A percentile compares a stretch with the other conserved stretches of the same genome.
These are phyloP conservation scores for Zaprionus gabonicus DNA, from an alignment of 1,140 invertebrate genomes.

Conservation along the genomic window DNA sequence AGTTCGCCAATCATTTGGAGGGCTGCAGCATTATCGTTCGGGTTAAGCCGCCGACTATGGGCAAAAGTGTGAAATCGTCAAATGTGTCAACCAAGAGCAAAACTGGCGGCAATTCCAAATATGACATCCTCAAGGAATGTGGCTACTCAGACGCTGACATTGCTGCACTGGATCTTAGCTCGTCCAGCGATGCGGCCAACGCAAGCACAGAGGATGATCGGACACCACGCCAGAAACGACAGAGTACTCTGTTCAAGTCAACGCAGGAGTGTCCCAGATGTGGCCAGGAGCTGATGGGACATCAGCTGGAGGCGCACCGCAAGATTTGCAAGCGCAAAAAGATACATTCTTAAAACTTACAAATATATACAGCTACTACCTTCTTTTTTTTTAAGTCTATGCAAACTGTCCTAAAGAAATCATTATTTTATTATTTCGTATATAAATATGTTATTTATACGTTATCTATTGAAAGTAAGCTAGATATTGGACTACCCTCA, in stretches of 20 bases:
- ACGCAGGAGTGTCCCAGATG: conserved; percentile 87
- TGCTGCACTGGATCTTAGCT: conserved; percentile 36
- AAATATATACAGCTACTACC: background rate
- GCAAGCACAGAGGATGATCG: conserved; percentile 16
- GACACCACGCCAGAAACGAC: conserved; percentile 58
- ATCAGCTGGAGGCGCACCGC: conserved; percentile 57
- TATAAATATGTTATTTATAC: background rate
- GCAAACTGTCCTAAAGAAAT: background rate
- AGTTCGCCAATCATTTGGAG: conserved; percentile 71
- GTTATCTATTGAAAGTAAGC: conserved; percentile 7
- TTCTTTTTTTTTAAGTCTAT: background rate
- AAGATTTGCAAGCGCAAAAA: conserved; percentile 24
- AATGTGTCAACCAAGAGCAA: background rate
- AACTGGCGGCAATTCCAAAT: background rate
- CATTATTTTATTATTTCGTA: conserved; percentile 10
- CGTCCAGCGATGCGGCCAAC: conserved; percentile 46
- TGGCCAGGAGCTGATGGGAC: conserved; percentile 75
- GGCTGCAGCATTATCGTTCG: conserved; percentile 70
- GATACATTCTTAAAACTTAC: background rate
- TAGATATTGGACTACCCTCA: background rate
- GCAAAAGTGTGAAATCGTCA: background rate
- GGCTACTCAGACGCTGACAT: conserved; percentile 65
- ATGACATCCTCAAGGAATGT: conserved; percentile 35
- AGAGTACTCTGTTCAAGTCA: conserved; percentile 50
- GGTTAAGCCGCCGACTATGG: conserved; percentile 48